phyloP scores from a whole-genome alignment of 2,888 invertebrate species.

The Syritta pipiens region DNA sequence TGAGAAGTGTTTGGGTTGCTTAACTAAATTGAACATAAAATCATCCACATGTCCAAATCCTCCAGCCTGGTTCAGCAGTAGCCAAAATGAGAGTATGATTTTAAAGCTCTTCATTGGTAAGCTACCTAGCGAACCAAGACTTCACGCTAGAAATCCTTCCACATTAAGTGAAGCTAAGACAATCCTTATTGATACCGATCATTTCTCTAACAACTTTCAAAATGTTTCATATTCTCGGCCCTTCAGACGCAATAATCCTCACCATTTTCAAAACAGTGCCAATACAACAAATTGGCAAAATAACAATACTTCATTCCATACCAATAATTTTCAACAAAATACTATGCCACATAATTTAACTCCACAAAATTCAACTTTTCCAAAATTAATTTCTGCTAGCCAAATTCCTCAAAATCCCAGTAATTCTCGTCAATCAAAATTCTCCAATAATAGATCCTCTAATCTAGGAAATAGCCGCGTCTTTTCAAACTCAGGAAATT shows the following conservation, averaged over 20 bases:
- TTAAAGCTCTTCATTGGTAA: not conserved
- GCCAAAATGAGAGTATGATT: not conserved
- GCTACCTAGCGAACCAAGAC: not conserved
- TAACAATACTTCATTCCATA: not conserved
- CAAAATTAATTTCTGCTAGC: not conserved
- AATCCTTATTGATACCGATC: slow-evolving; percentile 6
- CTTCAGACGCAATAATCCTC: slow-evolving; percentile 2
- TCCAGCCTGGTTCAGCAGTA: not conserved
- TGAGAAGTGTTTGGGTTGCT: not conserved
- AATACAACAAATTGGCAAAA: not conserved
- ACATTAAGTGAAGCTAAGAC: slow-evolving; percentile 12
- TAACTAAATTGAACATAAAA: not conserved
- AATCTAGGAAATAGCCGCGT: not conserved
- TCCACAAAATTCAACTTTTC: slow-evolving; percentile 3
- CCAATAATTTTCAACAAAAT: not conserved
- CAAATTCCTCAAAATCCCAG: slow-evolving; percentile 2
- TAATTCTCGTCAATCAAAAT: not conserved
- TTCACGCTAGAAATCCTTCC: slow-evolving; percentile 8
- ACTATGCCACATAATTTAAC: not conserved
- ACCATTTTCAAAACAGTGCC: not conserved
- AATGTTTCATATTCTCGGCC: not conserved
- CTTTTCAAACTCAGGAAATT: slow-evolving; percentile 4
- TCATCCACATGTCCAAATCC: not conserved
- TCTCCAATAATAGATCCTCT: not conserved
- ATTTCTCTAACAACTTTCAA: slow-evolving; percentile 6